Percentiles rank a stretch among this genome's conserved stretches.
These are phyloP conservation scores for Columba livia DNA, from an alignment of 2,113 vertebrate genomes.

Conservation along the genomic window DNA sequence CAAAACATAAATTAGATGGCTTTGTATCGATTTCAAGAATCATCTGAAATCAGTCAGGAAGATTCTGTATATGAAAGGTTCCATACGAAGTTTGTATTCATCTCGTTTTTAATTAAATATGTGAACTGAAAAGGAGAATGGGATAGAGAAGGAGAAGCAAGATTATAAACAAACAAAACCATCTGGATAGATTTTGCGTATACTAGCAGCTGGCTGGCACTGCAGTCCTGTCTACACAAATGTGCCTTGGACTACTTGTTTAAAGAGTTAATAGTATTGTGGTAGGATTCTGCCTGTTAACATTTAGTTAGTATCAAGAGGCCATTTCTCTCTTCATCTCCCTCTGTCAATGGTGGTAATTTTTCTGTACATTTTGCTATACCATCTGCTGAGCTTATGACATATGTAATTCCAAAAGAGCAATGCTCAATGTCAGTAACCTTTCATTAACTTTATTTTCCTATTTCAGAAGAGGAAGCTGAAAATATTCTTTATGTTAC, in stretches of 20 bases:
- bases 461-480: constrained; percentile 68
- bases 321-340: background rate
- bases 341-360: background rate
- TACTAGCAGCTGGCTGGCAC: background rate
- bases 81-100: background rate
- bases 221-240: background rate
- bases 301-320: background rate
- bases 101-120: background rate
- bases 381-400: background rate
- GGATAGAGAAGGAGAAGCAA: background rate
- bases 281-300: background rate
- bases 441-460: background rate
- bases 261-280: background rate
- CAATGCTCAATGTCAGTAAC: background rate
- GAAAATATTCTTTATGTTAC: constrained; percentile 83
- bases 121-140: background rate
- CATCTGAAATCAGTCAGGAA: background rate
- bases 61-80: background rate
- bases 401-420: background rate
- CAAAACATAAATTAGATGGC: background rate
- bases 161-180: background rate
- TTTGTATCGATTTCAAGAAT: background rate
- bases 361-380: background rate
- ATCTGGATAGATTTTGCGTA: background rate
- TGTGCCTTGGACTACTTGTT: background rate